phyloP scores from a whole-genome alignment of 1,140 invertebrate species.

The Diabrotica undecimpunctata region DNA sequence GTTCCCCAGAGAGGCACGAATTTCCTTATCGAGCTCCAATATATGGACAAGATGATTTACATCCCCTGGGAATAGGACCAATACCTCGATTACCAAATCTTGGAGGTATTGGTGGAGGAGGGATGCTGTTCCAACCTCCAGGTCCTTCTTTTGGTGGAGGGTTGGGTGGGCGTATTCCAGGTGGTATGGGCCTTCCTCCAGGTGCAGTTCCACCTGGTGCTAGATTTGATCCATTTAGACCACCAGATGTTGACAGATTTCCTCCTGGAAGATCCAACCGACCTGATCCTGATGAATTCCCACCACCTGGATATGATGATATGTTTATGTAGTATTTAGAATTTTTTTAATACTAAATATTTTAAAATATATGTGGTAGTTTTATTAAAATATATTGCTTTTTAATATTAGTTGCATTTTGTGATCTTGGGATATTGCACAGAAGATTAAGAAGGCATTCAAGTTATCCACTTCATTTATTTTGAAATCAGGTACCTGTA shows the following conservation, averaged over 20 bases:
- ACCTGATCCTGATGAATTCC: slow-evolving; percentile 71
- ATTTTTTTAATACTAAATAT: slow-evolving; percentile 3
- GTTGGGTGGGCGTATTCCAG: slow-evolving; percentile 5
- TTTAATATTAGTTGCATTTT: too few relatives aligned
- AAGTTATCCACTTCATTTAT: too few relatives aligned
- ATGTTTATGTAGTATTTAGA: slow-evolving; percentile 65
- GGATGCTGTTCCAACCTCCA: slow-evolving; percentile 73
- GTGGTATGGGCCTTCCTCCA: slow-evolving; percentile 36
- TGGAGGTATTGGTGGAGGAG: slow-evolving; percentile 44
- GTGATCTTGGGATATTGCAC: too few relatives aligned
- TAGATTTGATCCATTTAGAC: slow-evolving; percentile 78
- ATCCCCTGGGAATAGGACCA: slow-evolving; percentile 60
- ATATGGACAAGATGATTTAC: slow-evolving; percentile 64
- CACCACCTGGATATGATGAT: slow-evolving; percentile 69
- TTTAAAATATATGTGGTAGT: too few relatives aligned
- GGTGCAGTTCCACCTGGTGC: slow-evolving; percentile 71
- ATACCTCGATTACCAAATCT: slow-evolving; percentile 36
- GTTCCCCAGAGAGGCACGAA: too few relatives aligned
- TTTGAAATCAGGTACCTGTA: too few relatives aligned
- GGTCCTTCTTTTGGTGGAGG: slow-evolving; percentile 24
- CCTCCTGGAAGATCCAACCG: slow-evolving; percentile 43
- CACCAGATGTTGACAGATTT: slow-evolving; percentile 51
- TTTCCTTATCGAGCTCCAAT: too few relatives aligned
- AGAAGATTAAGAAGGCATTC: too few relatives aligned
- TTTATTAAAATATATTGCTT: too few relatives aligned